A percentile compares a stretch with the other conserved stretches of the same genome.
phyloP scores from a whole-genome alignment of 1,140 invertebrate species.

The Saccostrea glomerata region DNA sequence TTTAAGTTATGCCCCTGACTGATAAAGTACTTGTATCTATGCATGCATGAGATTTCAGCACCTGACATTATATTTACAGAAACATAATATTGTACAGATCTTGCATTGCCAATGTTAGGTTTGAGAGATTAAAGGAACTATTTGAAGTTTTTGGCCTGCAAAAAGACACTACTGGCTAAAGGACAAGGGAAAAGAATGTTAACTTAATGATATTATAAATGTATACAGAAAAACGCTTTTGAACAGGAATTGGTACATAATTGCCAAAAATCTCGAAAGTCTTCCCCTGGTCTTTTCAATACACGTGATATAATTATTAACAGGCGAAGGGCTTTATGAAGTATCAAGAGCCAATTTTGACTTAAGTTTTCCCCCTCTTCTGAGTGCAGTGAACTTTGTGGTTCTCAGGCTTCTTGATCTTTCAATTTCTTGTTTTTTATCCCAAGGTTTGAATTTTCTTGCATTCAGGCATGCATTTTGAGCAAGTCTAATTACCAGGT shows the following conservation, averaged over 20 bases:
- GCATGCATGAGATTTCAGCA: too few relatives aligned
- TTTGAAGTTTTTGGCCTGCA: too few relatives aligned
- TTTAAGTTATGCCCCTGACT: too few relatives aligned
- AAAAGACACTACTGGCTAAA: neutral
- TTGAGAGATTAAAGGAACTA: too few relatives aligned
- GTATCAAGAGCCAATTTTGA: slow-evolving; percentile 17
- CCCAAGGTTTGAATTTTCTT: neutral
- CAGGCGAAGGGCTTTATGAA: neutral
- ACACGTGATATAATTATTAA: slow-evolving; percentile 26
- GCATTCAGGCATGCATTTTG: neutral
- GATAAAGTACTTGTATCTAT: too few relatives aligned
- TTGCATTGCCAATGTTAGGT: too few relatives aligned
- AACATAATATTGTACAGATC: too few relatives aligned
- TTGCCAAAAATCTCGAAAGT: slow-evolving; percentile 13
- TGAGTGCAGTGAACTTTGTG: neutral
- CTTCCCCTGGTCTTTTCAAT: neutral
- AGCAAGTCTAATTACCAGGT: neutral
- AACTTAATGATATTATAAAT: neutral
- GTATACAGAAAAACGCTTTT: neutral
- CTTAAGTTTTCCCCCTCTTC: neutral
- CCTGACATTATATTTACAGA: too few relatives aligned
- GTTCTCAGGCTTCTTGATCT: neutral
- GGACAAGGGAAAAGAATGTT: neutral
- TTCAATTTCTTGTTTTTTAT: neutral
- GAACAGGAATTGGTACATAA: slow-evolving; percentile 7